These are phyloP conservation scores for Drosophila barbarae DNA, from an alignment of 2,888 invertebrate genomes.

Conservation along the genomic window DNA sequence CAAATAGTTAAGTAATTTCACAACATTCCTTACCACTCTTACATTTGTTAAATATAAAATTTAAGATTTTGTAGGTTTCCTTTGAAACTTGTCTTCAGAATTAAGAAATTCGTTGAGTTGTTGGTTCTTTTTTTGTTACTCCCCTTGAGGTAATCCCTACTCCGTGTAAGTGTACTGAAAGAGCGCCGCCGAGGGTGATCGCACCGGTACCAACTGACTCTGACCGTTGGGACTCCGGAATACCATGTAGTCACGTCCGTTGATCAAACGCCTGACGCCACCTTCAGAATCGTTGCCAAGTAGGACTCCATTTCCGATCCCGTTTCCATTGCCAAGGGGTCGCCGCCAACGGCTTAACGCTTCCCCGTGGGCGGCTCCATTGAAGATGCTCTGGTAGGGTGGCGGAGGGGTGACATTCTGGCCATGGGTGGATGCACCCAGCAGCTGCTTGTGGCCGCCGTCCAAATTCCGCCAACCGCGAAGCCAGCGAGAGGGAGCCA, in stretches of 20 bases:
- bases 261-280: slow-evolving; percentile 82
- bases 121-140: neutral
- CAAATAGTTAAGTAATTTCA: no score
- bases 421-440: slow-evolving; percentile 49
- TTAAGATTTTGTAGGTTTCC: neutral
- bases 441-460: slow-evolving; percentile 50
- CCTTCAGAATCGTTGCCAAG: slow-evolving; percentile 42
- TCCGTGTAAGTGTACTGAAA: slow-evolving; percentile 83
- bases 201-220: slow-evolving; percentile 85
- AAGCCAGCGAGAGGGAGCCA: slow-evolving; percentile 67
- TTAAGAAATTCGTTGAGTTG: neutral
- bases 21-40: neutral
- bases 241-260: slow-evolving; percentile 89
- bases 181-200: slow-evolving; percentile 88
- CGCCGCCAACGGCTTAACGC: slow-evolving; percentile 53
- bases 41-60: neutral
- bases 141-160: slow-evolving; percentile 37
- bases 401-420: slow-evolving; percentile 82
- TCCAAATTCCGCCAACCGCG: slow-evolving; percentile 45
- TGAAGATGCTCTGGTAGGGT: slow-evolving; percentile 82
- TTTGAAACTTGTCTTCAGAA: neutral
- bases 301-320: slow-evolving; percentile 53
- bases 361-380: slow-evolving; percentile 37
- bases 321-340: slow-evolving; percentile 30
- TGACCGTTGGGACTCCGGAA: slow-evolving; percentile 83